Conservation (phyloP, 2,113 vertebrate species). For the Baryphthengus martii region DNA sequence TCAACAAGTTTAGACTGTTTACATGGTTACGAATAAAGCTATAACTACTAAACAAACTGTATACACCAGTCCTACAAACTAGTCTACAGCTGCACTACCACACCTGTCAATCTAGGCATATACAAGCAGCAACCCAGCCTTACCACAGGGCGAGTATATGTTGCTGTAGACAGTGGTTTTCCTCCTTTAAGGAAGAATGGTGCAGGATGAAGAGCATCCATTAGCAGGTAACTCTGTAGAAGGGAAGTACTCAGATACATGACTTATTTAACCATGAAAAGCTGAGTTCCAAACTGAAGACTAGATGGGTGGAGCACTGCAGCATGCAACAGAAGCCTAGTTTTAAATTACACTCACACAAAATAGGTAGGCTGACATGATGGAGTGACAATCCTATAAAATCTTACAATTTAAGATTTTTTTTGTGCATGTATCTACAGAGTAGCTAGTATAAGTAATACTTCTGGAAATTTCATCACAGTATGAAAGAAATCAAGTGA, state of each 20-base stretch:
- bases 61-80: conserved; percentile 9
- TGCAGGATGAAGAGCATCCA: conserved; percentile 57
- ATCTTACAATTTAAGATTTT: not conserved
- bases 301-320: not conserved
- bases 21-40: not conserved
- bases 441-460: not conserved
- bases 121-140: conserved; percentile 52
- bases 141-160: conserved; percentile 40
- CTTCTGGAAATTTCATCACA: not conserved
- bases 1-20: not conserved
- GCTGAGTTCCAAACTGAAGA: not conserved
- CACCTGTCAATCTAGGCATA: not conserved
- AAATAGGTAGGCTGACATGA: accelerated
- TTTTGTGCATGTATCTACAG: not conserved
- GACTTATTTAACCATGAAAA: conserved; percentile 29
- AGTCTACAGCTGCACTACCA: conserved; percentile 23
- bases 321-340: not conserved
- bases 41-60: not conserved
- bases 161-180: conserved; percentile 36
- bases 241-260: conserved; percentile 60
- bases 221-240: conserved; percentile 56
- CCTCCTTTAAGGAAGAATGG: conserved; percentile 72
- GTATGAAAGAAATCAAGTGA: not conserved
- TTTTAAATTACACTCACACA: not conserved
- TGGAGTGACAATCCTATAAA: not conserved